A percentile compares a stretch with the other conserved stretches of the same genome.
phyloP scores from a whole-genome alignment of 2,113 vertebrate species.

The Pedetes capensis region DNA sequence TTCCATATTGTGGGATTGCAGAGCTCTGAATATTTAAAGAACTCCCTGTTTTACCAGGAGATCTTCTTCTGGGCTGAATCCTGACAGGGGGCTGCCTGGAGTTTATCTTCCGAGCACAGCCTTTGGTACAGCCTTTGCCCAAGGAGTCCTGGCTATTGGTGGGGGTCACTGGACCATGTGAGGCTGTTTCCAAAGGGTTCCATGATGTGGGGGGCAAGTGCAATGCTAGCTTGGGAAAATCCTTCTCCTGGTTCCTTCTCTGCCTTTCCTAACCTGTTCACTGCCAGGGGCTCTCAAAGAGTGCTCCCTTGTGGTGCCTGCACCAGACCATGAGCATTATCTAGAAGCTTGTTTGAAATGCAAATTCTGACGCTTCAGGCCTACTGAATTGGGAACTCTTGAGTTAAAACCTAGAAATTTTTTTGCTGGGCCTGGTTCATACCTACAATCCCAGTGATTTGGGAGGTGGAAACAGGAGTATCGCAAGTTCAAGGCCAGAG shows the following conservation, averaged over 20 bases:
- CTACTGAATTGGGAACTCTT: not conserved
- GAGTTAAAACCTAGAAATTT: not conserved
- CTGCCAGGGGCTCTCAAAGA: not conserved
- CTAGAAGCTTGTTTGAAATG: not conserved
- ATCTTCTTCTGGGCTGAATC: not conserved
- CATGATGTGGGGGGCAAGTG: too few species aligned
- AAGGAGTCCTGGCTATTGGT: not conserved
- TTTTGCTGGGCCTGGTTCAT: too few species aligned
- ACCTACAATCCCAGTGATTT: too few species aligned
- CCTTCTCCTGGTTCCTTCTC: not conserved
- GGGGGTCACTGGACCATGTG: not conserved
- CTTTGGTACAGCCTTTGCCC: not conserved
- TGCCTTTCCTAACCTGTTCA: not conserved
- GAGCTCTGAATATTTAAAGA: not conserved
- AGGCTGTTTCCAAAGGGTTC: not conserved
- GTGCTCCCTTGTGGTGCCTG: not conserved
- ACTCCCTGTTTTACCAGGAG: not conserved
- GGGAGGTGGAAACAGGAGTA: too few species aligned
- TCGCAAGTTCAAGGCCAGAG: too few species aligned
- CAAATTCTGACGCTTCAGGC: not conserved
- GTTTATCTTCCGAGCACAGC: not conserved
- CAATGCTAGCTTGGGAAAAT: not conserved
- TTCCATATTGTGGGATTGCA: not conserved
- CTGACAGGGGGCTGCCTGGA: not conserved
- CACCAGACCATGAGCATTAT: not conserved